Base-by-base conservation (phyloP, 2,888 invertebrate genomes). In the Ceriagrion tenellum region DNA sequence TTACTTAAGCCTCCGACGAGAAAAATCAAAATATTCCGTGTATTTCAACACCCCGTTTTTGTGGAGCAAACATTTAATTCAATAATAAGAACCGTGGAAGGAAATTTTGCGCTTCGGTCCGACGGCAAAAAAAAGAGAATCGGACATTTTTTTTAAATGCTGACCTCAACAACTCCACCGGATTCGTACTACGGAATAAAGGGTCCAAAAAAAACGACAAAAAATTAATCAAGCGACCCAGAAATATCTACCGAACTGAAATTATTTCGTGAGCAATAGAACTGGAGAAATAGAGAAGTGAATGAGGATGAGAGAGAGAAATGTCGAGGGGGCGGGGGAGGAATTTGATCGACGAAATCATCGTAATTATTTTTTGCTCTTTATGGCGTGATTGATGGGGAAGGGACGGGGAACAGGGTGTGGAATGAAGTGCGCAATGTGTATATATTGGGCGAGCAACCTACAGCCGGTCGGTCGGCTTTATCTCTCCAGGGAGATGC, bases 61-160 rank as follows among this genome's bases (percentile, higher is more conserved):
- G 26, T 69, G n/a, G n/a, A n/a, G 6, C 0, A 23, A 69, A 69
- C 69, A n/a, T n/a, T 69, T 69, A 69, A 69, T 69, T 69, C 69
- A 69, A 69, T 69, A 69, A 69, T n/a, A 69, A 69, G n/a, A 69
- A 26, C 69, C 69, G n/a, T n/a, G n/a, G n/a, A 69, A n/a, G n/a
- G 69, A 69, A 69, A 69, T 69, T 69, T 69, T 13, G 6, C 69
- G n/a, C 69, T 69, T 69, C 69, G 3, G 12, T 12, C 2, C 69
- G 26, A 69, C 69, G 69, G n/a, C 6, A n/a, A 10, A n/a, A 59
- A 47, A 47, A 47, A 47, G 47, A 47, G 47, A 47, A 47, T 47
- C 47, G 47, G 47, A 47, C 47, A 47, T 47, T 47, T 47, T 8
- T 8, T 2, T 12, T n/a, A 69, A 69, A 69, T 69, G n/a, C 20